Evolutionary conservation across 2,888 invertebrate species (phyloP), one percentile per base, ranked within the genome.

Genomic region (Leptogaster cylindrica): DNA sequence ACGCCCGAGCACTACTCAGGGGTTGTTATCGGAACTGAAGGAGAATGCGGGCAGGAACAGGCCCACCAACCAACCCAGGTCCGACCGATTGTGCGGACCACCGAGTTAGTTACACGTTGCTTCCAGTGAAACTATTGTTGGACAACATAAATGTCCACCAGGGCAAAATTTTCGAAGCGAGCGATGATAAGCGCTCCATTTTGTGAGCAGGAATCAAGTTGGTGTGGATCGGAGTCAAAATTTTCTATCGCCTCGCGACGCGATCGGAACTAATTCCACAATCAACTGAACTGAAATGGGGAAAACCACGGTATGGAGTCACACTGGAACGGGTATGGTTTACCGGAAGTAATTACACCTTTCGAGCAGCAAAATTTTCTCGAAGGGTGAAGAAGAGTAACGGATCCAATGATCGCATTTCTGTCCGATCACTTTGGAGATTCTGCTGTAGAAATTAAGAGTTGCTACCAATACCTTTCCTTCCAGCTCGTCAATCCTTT

Each of bases 51-150:
- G 41, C 31, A 27, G 61, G 61, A 28, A 44, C 27, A 61, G 39
- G n/a, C n/a, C n/a, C n/a, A n/a, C n/a, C n/a, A 44, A 44, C 16
- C 27, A 61, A 44, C 27, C 27, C 7, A 28, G 8, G n/a, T n/a
- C n/a, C 23, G 20, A 16, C 18, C 14, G 41, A 12, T 14, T 58
- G 41, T 39, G 41, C 28, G 14, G 44, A 61, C 20, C 61, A 61
- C 7, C 51, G 44, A 27, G 36, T n/a, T 61, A 28, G 61, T 61
- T 61, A 61, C 61, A 61, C 41, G 44, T 44, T 61, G n/a, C n/a
- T 61, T 61, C 61, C 41, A 44, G 61, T 61, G 61, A 61, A 61
- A 61, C 44, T 61, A 61, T 16, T 44, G 61, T 61, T 44, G 41
- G 61, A 61, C 61, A 44, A 61, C 16, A 61, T 44, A 61, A 14